Base-by-base conservation (phyloP, 1,140 invertebrate species). In the Bilobella aurantiaca region DNA sequence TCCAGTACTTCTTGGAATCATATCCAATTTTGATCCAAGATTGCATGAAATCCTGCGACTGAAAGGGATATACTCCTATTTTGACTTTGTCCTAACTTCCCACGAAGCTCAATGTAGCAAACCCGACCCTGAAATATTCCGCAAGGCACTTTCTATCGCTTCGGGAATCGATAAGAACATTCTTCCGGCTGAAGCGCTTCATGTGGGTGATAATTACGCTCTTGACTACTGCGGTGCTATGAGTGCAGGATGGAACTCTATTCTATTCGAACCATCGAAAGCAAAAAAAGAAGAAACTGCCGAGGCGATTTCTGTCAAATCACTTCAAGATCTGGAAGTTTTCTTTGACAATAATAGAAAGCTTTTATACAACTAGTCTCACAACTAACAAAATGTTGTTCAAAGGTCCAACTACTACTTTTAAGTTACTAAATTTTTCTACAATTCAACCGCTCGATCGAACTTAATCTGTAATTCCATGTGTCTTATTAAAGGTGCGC, bases 21-120 rank as follows among this genome's bases (percentile, higher is more conserved):
- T 95, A 69, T 91, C 90, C 16, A 96, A 96, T 78, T 92, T 88
- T 79, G 91, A 95, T 79, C 85, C 88, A 56, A 81, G 90, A 62
- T 77, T 95, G 0, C 78, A 85, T 58, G 77, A 78, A 1, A 82
- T 93, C 63, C 77, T 95, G 28, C 62, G 75, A 1, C 84, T 84
- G 67, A 78, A 85, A 14, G 82, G 82, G 28, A 75, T 94, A 3
- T 74, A 79, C 49, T 75, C 83, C 29, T 86, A 85, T 74, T 91
- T 94, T 79, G 81, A 87, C 69, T 94, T 93, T 79, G 78, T 92
- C 53, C 64, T 93, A 21, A 84, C 84, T 1, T 93, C 91, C 0
- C 89, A 90, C 72, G 80, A 83, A 37, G 79, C 81, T 56, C 84
- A 85, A n/a, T 77, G 79, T 56, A 83, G 85, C 70, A 95, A 96